Base-by-base conservation (phyloP, 2,113 vertebrate genomes). In the Gnathonemus longibarbis region DNA sequence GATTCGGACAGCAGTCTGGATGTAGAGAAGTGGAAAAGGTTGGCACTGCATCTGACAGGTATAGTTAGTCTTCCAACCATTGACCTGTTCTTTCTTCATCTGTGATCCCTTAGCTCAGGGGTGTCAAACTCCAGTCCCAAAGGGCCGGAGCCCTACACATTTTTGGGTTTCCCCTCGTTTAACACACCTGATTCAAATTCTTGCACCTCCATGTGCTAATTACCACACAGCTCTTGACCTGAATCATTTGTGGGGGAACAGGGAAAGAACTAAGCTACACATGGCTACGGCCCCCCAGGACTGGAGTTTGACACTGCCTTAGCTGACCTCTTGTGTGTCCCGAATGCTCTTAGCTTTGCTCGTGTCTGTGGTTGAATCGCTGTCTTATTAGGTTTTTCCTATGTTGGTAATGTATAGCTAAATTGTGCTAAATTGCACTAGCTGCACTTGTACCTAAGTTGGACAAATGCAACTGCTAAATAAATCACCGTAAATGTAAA, bases 1-100 rank as follows among this genome's bases (percentile, higher is more conserved):
- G 96, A 96, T 91, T 96, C 96, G 11, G 96, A 96, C 92, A 95
- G 94, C 93, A 95, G 95, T 91, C 93, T 96, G 91, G 96, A 96
- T 45, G 89, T 95, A 0, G 95, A 96, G 89, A 96, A 96, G 91
- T 96, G 96, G 95, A 96, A 92, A 91, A 94, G 89, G 39, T 70
- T 94, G 66, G 49, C 92, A 0, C n/a, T 92, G 42, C 46, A 95
- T 56, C 91, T 95, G 88, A 94, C 96, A 88, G 95, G 96, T 96
- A 50, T 58, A 31, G 62, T 31, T 70, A 31, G 62, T 3, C 62
- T 11, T 70, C 9, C n/a, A 31, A 27, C n/a, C n/a, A 31, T 4
- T 70, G 62, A 27, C 62, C 62, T 70, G 10, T 70, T 31, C 10
- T 10, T 66, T 85, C 35, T 46, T 56, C 2, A 5, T 70, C 27